Evolutionary conservation across 2,113 vertebrate species (phyloP), one percentile per base, ranked within the genome.

Genomic region (Hiodon tergisus): DNA sequence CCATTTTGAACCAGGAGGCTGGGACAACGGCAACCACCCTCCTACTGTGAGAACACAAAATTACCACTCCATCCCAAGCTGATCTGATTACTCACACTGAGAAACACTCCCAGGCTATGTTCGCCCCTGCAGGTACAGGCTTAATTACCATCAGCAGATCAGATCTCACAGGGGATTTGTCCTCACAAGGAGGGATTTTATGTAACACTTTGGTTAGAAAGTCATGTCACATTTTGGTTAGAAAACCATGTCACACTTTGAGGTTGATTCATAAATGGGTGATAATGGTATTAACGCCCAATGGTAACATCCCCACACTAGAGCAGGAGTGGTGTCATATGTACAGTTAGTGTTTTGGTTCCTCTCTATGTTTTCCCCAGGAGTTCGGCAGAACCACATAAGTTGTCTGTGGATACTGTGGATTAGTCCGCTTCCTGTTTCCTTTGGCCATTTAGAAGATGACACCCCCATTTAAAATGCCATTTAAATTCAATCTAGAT

Each of bases 261-360:
- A 74, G 58, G 61, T 85, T 73, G 84, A 82, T 82, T 80, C 75
- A 83, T 83, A 81, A 76, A 75, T 73, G 63, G 67, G 52, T 66
- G 71, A 65, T 73, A 78, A 76, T 72, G 67, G 78, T 72, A 83
- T 76, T 61, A 78, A 81, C 77, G 78, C 72, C 51, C 31, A 67
- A 78, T 78, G n/a, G n/a, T n/a, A n/a, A n/a, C n/a, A n/a, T n/a
- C n/a, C n/a, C n/a, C n/a, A n/a, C n/a, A n/a, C n/a, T n/a, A n/a
- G n/a, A n/a, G n/a, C n/a, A n/a, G n/a, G n/a, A n/a, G n/a, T n/a
- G n/a, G n/a, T n/a, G n/a, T n/a, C n/a, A n/a, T n/a, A n/a, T n/a
- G n/a, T n/a, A n/a, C n/a, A n/a, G n/a, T n/a, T n/a, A n/a, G n/a
- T n/a, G n/a, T n/a, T n/a, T n/a, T n/a, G n/a, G n/a, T n/a, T n/a